These are phyloP conservation scores for Hyppa rectilinea DNA, from an alignment of 2,888 invertebrate genomes.

Conservation along the genomic window DNA sequence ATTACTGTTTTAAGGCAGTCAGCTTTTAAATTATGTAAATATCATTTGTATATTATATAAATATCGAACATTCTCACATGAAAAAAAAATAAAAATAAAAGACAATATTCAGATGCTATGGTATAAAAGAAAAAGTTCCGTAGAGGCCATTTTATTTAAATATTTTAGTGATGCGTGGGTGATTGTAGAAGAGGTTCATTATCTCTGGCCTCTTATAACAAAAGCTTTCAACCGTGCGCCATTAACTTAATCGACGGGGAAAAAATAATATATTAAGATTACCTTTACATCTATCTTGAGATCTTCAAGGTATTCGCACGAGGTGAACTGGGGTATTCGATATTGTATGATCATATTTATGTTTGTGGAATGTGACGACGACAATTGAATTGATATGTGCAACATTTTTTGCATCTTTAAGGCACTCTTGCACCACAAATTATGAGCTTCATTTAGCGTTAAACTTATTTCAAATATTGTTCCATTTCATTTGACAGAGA, in stretches of 20 bases:
- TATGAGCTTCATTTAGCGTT: neutral
- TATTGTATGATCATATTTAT: slow-evolving; percentile 2
- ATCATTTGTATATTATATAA: too few relatives aligned
- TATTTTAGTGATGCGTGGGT: slow-evolving; percentile 37
- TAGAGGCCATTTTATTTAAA: slow-evolving; percentile 20
- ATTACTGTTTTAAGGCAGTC: too few relatives aligned
- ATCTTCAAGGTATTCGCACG: slow-evolving; percentile 26
- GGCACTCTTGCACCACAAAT: neutral
- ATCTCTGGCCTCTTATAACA: slow-evolving; percentile 25
- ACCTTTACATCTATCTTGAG: slow-evolving; percentile 3
- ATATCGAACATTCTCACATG: too few relatives aligned
- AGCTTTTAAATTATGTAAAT: too few relatives aligned
- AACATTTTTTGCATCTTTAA: neutral
- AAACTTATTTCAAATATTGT: neutral
- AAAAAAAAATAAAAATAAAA: too few relatives aligned
- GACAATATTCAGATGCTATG: too few relatives aligned
- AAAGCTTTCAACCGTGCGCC: slow-evolving; percentile 43
- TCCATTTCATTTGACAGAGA: neutral
- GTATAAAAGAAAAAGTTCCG: slow-evolving; percentile 31
- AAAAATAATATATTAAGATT: slow-evolving; percentile 15
- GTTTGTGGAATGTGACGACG: neutral
- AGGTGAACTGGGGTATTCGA: slow-evolving; percentile 37
- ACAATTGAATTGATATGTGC: neutral
- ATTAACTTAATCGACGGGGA: slow-evolving; percentile 39
- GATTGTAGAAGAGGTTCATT: slow-evolving; percentile 21